These are phyloP conservation scores for Hyaena hyaena DNA, from an alignment of 2,113 vertebrate genomes.

Conservation along the genomic window DNA sequence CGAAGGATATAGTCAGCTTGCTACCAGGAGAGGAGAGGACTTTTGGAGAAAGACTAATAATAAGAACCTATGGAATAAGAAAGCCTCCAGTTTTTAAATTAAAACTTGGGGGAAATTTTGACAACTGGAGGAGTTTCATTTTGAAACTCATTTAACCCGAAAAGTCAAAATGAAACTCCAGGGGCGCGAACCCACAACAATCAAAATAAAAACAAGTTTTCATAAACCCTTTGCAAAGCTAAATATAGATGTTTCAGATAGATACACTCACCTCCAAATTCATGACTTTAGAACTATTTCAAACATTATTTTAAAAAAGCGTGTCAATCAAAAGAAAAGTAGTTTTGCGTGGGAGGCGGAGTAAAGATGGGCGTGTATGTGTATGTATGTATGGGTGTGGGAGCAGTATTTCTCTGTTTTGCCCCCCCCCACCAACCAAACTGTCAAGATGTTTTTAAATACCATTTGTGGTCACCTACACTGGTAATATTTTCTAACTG, in stretches of 20 bases:
- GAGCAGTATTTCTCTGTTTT: neutral
- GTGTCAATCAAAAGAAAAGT: conserved; percentile 50
- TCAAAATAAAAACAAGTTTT: conserved; percentile 81
- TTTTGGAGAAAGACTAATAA: neutral
- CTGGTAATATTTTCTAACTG: conserved; percentile 57
- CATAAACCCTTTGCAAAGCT: conserved; percentile 22
- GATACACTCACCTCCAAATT: conserved; percentile 29
- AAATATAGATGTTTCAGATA: conserved; percentile 63
- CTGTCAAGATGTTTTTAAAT: conserved; percentile 61
- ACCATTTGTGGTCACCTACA: conserved; percentile 53
- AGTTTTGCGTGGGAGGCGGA: neutral
- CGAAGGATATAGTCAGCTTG: neutral
- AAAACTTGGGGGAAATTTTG: conserved; percentile 66
- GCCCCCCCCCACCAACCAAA: neutral
- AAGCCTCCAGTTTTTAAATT: conserved; percentile 39
- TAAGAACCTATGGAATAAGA: conserved; percentile 18
- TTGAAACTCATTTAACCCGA: conserved; percentile 77
- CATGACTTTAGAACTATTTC: conserved; percentile 49
- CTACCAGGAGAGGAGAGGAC: neutral
- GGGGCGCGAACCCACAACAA: conserved; percentile 71
- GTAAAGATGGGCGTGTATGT: neutral
- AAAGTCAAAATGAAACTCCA: conserved; percentile 79
- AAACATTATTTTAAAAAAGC: conserved; percentile 47
- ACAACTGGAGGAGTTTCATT: conserved; percentile 70
- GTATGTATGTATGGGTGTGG: neutral